Percentiles rank a stretch among this genome's conserved stretches.
These are phyloP conservation scores for Armadillidium nasatum DNA, from an alignment of 1,140 invertebrate genomes.

Conservation along the genomic window DNA sequence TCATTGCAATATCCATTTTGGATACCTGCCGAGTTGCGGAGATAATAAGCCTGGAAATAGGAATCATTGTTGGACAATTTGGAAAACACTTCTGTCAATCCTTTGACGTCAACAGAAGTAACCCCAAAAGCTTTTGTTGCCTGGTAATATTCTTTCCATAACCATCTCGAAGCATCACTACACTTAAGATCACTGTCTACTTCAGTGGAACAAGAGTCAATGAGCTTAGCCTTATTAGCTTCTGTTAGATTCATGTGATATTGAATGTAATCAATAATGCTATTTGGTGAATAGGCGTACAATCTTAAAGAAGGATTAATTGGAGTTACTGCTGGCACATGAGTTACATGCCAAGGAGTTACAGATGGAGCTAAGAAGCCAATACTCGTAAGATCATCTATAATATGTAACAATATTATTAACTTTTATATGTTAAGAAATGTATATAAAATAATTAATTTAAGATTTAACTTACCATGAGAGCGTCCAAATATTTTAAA, in stretches of 20 bases:
- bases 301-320: conserved; percentile 85
- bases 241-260: conserved; percentile 77
- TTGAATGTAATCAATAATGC: conserved; percentile 77
- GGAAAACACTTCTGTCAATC: conserved; percentile 30
- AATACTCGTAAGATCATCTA: conserved; percentile 45
- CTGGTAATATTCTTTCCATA: conserved; percentile 37
- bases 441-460: too few relatives aligned
- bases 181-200: not conserved
- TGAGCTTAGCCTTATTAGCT: conserved; percentile 52
- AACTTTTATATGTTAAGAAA: too few relatives aligned
- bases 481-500: conserved; percentile 53
- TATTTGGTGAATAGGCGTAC: conserved; percentile 52
- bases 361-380: conserved; percentile 79
- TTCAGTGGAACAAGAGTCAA: not conserved
- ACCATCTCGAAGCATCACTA: not conserved
- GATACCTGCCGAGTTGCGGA: conserved; percentile 39
- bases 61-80: conserved; percentile 30
- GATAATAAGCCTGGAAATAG: conserved; percentile 39
- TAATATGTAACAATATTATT: not conserved
- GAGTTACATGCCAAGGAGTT: conserved; percentile 65
- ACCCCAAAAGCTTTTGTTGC: conserved; percentile 35
- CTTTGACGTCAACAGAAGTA: conserved; percentile 21
- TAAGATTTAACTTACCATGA: conserved; percentile 20
- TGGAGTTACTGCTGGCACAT: conserved; percentile 55
- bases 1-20: conserved; percentile 33